Percentiles rank a stretch among this genome's conserved stretches.
Evolutionary conservation across 2,888 invertebrate genomes (phyloP).

Genomic region (Phymatocera aterrima): DNA sequence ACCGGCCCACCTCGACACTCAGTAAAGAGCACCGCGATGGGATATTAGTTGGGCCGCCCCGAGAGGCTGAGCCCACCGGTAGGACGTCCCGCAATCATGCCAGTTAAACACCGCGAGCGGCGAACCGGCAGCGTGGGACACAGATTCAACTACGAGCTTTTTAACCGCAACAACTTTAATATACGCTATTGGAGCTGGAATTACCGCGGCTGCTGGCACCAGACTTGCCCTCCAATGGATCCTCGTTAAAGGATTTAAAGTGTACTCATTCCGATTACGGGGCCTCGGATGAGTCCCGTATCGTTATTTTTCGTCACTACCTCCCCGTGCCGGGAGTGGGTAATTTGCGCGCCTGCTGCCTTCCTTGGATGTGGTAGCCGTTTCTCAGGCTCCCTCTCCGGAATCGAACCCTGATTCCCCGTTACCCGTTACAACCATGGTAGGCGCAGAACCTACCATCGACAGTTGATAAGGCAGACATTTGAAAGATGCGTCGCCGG

Average conservation of each 20-base stretch:
- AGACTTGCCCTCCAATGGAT: constrained; percentile 81
- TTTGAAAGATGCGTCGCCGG: constrained; percentile 80
- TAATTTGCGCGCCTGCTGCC: constrained; percentile 85
- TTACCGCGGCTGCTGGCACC: constrained; percentile 86
- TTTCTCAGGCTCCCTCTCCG: constrained; percentile 84
- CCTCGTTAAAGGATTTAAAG: constrained; percentile 78
- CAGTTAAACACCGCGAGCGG: too few species aligned
- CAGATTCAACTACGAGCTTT: constrained; percentile 79
- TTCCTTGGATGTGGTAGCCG: constrained; percentile 84
- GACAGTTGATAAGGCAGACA: constrained; percentile 83
- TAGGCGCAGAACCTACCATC: constrained; percentile 82
- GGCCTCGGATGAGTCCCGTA: constrained; percentile 78
- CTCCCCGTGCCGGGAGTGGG: constrained; percentile 79
- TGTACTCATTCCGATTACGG: constrained; percentile 77
- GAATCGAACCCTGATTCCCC: constrained; percentile 86
- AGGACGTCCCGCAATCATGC: too few species aligned
- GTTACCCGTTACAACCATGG: constrained; percentile 84
- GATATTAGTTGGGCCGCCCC: too few species aligned
- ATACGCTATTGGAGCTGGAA: constrained; percentile 84
- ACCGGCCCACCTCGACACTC: too few species aligned
- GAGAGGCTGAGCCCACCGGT: too few species aligned
- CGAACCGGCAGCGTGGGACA: too few species aligned
- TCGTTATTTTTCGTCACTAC: constrained; percentile 81
- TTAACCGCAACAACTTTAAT: constrained; percentile 84
- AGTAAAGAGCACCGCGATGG: too few species aligned